Base-by-base conservation (phyloP, 2,888 invertebrate genomes). In the Cerceris ruficornis region DNA sequence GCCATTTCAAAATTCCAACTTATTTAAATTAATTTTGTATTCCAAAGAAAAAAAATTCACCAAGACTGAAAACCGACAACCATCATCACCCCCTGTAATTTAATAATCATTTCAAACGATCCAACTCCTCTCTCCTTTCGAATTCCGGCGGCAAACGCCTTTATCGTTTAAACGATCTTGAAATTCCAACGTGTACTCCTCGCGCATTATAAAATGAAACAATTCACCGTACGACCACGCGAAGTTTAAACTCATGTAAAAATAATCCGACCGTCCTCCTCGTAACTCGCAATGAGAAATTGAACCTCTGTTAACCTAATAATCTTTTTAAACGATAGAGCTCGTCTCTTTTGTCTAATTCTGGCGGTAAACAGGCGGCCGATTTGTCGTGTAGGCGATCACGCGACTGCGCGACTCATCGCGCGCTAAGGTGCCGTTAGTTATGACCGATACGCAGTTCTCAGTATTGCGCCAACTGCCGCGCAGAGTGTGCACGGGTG, bases 391-490 rank as follows among this genome's bases (percentile, higher is more conserved):
- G 77, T 78, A 71, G 68, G 69, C 77, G 80, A 85, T 85, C 85
- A 72, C 75, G 84, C 84, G 85, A 81, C 85, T 85, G 85, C 84
- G 79, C 79, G 81, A 72, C 60, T 57, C 59, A 72, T 85, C 80
- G 80, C 72, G 70, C 82, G 67, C 77, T 42, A 65, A 62, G 69
- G 80, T 80, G 83, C 81, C 75, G 71, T 75, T 81, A 77, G 73
- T 75, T 81, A 79, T 78, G 85, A 83, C 79, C 78, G 75, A 83
- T 77, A 81, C 76, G 77, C 77, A 85, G 81, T 85, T 75, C 75
- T 80, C 83, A 85, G 85, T 85, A 52, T 81, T 72, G 85, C 86
- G 86, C 84, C 73, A 74, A 82, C 77, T 64, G 74, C 55, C 72
- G 85, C 83, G 83, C 81, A 17, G 76, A 68, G 42, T 66, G 68